Evolutionary conservation across 2,797 vertebrate species (phyloP).

Genomic region (Rhynchotus rufescens): DNA sequence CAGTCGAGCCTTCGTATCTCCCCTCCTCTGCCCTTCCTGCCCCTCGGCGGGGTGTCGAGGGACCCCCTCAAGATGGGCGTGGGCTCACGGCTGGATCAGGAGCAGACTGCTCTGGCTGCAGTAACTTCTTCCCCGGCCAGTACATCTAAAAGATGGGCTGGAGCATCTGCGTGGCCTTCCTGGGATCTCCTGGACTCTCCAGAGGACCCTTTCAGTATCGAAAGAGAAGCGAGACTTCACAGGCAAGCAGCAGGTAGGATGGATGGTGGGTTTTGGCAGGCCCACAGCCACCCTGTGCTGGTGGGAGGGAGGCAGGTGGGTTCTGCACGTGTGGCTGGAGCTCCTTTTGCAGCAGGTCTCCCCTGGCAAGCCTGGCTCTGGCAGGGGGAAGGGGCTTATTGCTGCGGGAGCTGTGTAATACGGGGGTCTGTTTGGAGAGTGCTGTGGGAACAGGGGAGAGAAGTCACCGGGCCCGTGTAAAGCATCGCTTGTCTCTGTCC

Average conservation of each 20-base stretch:
- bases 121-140: conserved; percentile 82
- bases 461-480: not conserved
- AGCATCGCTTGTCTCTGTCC: not conserved
- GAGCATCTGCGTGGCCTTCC: conserved; percentile 91
- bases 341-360: not conserved
- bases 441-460: not conserved
- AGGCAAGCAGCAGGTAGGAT: conserved; percentile 93
- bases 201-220: conserved; percentile 94
- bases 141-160: conserved; percentile 92
- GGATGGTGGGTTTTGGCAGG: no score
- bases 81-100: conserved; percentile 88
- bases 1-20: conserved; percentile 96
- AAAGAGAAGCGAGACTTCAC: conserved; percentile 95
- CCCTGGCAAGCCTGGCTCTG: not conserved
- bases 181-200: conserved; percentile 90
- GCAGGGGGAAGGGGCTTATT: not conserved
- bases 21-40: conserved; percentile 92
- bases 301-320: not conserved
- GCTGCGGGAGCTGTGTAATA: not conserved
- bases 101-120: conserved; percentile 86
- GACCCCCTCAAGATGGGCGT: conserved; percentile 89
- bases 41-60: conserved; percentile 87
- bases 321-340: not conserved
- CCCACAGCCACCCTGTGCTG: no score
- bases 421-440: not conserved